phyloP scores from a whole-genome alignment of 2,113 vertebrate species.

The Speoplatyrhinus poulsoni region DNA sequence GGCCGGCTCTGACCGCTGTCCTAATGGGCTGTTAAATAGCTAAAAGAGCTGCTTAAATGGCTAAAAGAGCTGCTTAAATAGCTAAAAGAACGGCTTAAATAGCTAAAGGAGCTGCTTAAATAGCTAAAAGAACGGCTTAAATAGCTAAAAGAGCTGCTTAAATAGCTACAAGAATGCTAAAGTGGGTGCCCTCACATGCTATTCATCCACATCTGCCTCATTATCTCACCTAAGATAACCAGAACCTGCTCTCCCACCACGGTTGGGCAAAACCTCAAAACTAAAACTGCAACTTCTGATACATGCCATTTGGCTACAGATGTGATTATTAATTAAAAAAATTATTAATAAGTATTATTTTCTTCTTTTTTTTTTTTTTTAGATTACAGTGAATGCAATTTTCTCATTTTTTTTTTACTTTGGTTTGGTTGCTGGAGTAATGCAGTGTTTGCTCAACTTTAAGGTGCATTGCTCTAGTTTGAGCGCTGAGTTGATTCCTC shows the following conservation, averaged over 20 bases:
- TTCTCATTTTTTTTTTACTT: background rate
- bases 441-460: background rate
- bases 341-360: background rate
- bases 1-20: conserved; percentile 34
- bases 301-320: conserved; percentile 1
- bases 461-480: no score
- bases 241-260: conserved; percentile 1
- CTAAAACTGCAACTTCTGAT: background rate
- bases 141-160: conserved; percentile 22
- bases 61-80: conserved; percentile 12
- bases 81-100: background rate
- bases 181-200: conserved; percentile 1
- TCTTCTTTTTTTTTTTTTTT: background rate
- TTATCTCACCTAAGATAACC: conserved; percentile 6
- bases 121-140: conserved; percentile 16
- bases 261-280: background rate
- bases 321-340: background rate
- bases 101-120: conserved; percentile 10
- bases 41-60: background rate
- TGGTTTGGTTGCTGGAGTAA: background rate
- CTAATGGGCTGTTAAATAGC: conserved; percentile 18
- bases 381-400: no score
- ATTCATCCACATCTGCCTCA: conserved; percentile 3
- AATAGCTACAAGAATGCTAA: conserved; percentile 18
- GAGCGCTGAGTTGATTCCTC: no score